A percentile compares a stretch with the other conserved stretches of the same genome.
Evolutionary conservation across 2,888 invertebrate species (phyloP).

Genomic region (Eupsilia transversa): DNA sequence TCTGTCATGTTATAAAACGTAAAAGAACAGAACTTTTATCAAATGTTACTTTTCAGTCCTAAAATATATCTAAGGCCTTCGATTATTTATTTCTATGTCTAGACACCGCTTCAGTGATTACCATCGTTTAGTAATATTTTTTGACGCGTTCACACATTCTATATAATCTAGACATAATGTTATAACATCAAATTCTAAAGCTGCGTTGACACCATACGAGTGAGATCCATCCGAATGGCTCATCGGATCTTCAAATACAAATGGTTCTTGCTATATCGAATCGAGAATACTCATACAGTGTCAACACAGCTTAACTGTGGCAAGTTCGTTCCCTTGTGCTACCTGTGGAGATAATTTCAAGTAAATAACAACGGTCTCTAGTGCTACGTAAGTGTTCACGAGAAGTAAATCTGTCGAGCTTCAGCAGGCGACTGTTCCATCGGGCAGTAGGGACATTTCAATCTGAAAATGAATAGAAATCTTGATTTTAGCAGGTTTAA

Average conservation of each 20-base stretch:
- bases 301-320: slow-evolving; percentile 36
- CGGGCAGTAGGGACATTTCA: slow-evolving; percentile 99
- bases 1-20: slow-evolving; percentile 3
- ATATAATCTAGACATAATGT: slow-evolving; percentile 7
- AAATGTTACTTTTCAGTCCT: slow-evolving; percentile 35
- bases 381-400: slow-evolving; percentile 78
- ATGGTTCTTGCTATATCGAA: neutral
- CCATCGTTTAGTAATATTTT: slow-evolving; percentile 3
- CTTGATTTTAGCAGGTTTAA: neutral
- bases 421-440: slow-evolving; percentile 98
- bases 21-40: slow-evolving; percentile 14
- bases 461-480: slow-evolving; percentile 90
- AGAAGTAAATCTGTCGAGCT: slow-evolving; percentile 98
- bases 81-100: slow-evolving; percentile 5
- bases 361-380: slow-evolving; percentile 49
- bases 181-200: slow-evolving; percentile 18
- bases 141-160: slow-evolving; percentile 1
- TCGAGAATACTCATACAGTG: slow-evolving; percentile 12
- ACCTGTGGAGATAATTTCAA: slow-evolving; percentile 47
- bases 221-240: neutral
- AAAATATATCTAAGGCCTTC: slow-evolving; percentile 22
- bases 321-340: slow-evolving; percentile 51
- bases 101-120: slow-evolving; percentile 3
- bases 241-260: slow-evolving; percentile 3
- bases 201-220: slow-evolving; percentile 37